Conservation (phyloP, 35 echinoderm and acorn worm genomes). For the Hemicentrotus pulcherrimus region DNA sequence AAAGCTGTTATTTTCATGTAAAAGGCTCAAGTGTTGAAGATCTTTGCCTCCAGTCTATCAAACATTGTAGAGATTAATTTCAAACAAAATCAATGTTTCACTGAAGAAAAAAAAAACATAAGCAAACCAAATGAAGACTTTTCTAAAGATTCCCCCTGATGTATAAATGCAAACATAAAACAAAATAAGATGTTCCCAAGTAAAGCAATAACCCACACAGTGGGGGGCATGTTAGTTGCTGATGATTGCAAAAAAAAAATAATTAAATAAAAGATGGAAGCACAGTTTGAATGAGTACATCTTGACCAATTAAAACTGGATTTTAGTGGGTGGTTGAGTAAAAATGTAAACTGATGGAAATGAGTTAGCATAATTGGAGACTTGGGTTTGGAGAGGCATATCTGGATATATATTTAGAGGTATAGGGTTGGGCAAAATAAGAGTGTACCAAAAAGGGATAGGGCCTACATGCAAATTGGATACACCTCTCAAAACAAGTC, state of each 20-base stretch:
- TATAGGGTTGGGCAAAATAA: background rate
- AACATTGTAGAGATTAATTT: too few relatives aligned
- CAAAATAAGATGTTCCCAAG: slow-evolving; percentile 2
- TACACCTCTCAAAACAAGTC: background rate
- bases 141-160: background rate
- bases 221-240: slow-evolving; percentile 42
- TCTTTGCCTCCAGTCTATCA: too few relatives aligned
- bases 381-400: background rate
- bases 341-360: slow-evolving; percentile 6
- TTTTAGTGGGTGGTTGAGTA: slow-evolving; percentile 7
- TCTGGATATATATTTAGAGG: background rate
- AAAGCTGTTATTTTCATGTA: too few relatives aligned
- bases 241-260: slow-evolving; percentile 9
- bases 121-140: background rate
- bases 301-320: background rate
- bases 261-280: slow-evolving; percentile 10
- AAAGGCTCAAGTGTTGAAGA: too few relatives aligned
- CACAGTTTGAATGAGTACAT: slow-evolving; percentile 27
- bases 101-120: background rate
- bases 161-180: background rate
- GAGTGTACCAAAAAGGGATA: background rate
- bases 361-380: slow-evolving; percentile 21
- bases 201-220: slow-evolving; percentile 17
- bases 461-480: slow-evolving; percentile 1
- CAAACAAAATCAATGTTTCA: background rate